A percentile compares a stretch with the other conserved stretches of the same genome.
phyloP scores from a whole-genome alignment of 1,140 invertebrate species.

The Hypothenemus hampei region DNA sequence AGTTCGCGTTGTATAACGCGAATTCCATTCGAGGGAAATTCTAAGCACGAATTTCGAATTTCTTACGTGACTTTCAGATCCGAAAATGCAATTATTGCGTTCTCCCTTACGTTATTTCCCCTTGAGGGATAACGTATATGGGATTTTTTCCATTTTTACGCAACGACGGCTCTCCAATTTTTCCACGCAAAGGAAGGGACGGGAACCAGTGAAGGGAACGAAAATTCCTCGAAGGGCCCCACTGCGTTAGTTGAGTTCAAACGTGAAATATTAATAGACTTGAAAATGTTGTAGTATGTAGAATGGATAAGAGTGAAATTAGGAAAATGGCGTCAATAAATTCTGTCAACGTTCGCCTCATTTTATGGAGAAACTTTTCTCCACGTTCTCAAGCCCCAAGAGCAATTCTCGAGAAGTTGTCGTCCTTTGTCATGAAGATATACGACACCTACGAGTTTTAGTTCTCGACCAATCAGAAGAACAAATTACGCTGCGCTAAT shows the following conservation, averaged over 20 bases:
- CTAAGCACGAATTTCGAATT: background rate
- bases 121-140: slow-evolving; percentile 4
- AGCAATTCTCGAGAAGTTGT: too few relatives aligned
- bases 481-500: too few relatives aligned
- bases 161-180: slow-evolving; percentile 10
- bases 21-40: slow-evolving; percentile 1
- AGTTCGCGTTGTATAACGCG: background rate
- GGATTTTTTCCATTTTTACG: slow-evolving; percentile 31
- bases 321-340: slow-evolving; percentile 12
- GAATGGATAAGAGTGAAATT: too few relatives aligned
- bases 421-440: too few relatives aligned
- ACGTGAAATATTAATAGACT: too few relatives aligned
- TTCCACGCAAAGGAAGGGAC: background rate
- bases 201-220: slow-evolving; percentile 1
- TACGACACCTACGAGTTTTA: too few relatives aligned
- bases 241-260: too few relatives aligned
- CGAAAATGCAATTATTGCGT: slow-evolving; percentile 30
- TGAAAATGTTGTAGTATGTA: too few relatives aligned
- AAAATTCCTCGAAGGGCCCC: background rate
- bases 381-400: too few relatives aligned
- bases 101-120: slow-evolving; percentile 3
- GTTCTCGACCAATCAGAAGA: too few relatives aligned
- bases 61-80: slow-evolving; percentile 16
- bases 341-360: background rate
- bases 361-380: slow-evolving; percentile 12